Percentiles rank a stretch among this genome's conserved stretches.
phyloP scores from a whole-genome alignment of 2,113 vertebrate species.

The Tauraco erythrolophus region DNA sequence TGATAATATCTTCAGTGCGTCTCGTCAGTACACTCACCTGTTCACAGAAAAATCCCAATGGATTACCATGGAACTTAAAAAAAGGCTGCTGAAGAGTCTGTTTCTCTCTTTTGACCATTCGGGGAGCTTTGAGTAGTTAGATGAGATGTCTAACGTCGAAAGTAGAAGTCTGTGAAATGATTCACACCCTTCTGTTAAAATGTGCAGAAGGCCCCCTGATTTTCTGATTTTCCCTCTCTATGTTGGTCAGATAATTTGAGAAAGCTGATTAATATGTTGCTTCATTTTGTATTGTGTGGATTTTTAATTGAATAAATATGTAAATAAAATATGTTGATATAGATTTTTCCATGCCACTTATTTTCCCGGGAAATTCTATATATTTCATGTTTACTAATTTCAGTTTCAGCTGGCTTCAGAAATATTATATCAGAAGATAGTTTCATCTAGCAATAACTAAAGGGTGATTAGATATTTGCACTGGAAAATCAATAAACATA shows the following conservation, averaged over 20 bases:
- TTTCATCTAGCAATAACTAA: not conserved
- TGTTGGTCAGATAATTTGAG: not conserved
- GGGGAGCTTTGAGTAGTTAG: not conserved
- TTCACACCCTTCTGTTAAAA: not conserved
- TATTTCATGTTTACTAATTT: not conserved
- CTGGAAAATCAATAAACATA: not conserved
- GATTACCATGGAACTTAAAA: not conserved
- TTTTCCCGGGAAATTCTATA: not conserved
- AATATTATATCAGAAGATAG: not conserved
- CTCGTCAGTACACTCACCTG: not conserved
- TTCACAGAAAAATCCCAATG: not conserved
- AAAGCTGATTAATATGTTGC: not conserved
- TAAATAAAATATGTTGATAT: not conserved
- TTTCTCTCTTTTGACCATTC: not conserved
- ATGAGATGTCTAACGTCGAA: not conserved
- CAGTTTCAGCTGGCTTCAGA: not conserved
- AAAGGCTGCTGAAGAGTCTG: not conserved
- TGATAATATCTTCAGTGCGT: fast-evolving
- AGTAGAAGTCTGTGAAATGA: not conserved
- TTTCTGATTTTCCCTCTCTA: too few species aligned
- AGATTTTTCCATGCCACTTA: not conserved
- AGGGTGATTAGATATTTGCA: not conserved
- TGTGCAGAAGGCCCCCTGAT: not conserved
- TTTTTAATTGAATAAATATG: not conserved
- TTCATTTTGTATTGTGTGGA: not conserved